phyloP scores from a whole-genome alignment of 23 tunicate species.

The Trididemnum clinides region DNA sequence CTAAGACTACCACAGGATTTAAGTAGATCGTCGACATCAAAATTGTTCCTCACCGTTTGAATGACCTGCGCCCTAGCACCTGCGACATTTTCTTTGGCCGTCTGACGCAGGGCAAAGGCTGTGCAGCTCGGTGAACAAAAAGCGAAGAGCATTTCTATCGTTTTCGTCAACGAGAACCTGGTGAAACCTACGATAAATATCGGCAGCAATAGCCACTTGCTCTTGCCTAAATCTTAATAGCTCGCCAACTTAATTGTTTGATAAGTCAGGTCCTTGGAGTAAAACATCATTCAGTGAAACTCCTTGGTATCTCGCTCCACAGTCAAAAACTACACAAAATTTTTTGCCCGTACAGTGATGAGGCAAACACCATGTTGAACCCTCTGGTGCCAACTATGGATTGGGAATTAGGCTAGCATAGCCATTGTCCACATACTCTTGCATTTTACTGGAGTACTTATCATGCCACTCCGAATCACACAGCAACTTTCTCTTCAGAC shows the following conservation, averaged over 20 bases:
- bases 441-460: neutral
- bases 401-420: neutral
- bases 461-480: neutral
- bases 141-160: too few relatives aligned
- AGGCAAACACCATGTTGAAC: neutral
- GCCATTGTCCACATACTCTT: neutral
- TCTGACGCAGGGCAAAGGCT: neutral
- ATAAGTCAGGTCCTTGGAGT: neutral
- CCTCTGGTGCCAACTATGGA: neutral
- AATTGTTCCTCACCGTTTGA: neutral
- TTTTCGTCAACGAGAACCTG: too few relatives aligned
- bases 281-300: neutral
- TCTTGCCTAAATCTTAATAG: too few relatives aligned
- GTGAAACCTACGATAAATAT: too few relatives aligned
- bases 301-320: neutral
- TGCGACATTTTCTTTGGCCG: neutral
- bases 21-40: neutral
- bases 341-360: neutral
- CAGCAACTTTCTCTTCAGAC: neutral
- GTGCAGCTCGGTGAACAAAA: neutral
- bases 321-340: slow-evolving; percentile 28
- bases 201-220: too few relatives aligned
- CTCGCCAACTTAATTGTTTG: neutral
- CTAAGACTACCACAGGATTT: neutral
- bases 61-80: neutral